Percentiles rank a stretch among this genome's conserved stretches.
Evolutionary conservation across 2,797 vertebrate species (phyloP).

Genomic region (Remorina albescens): DNA sequence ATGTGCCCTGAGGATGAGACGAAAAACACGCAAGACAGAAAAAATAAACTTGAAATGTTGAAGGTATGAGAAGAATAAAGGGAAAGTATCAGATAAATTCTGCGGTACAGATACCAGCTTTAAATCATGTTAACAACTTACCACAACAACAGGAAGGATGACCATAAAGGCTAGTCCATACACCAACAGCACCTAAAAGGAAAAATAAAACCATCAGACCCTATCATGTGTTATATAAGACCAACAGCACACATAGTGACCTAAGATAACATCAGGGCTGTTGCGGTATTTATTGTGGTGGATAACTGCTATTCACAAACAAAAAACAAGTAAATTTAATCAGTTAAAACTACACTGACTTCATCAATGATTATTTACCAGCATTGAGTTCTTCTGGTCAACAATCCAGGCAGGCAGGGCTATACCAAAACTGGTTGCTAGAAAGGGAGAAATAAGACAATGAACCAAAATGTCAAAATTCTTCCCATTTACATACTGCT

Average conservation of each 20-base stretch:
- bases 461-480: constrained; percentile 11
- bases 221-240: neutral
- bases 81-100: rapidly evolving
- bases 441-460: constrained; percentile 4
- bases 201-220: constrained; percentile 1
- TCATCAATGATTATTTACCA: constrained; percentile 83
- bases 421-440: constrained; percentile 97
- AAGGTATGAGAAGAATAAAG: neutral
- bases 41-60: neutral
- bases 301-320: neutral
- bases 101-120: neutral
- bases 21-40: neutral
- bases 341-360: neutral
- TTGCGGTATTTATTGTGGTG: neutral
- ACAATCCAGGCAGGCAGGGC: constrained; percentile 99
- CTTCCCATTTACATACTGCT: neutral
- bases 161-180: constrained; percentile 99
- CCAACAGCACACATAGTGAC: neutral
- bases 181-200: constrained; percentile 93
- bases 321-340: neutral
- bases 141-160: constrained; percentile 98
- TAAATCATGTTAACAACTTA: constrained; percentile 73
- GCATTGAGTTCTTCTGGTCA: constrained; percentile 99
- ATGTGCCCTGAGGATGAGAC: constrained; percentile 88
- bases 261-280: neutral